Percentiles rank a stretch among this genome's conserved stretches.
Evolutionary conservation across 2,797 vertebrate species (phyloP).

Genomic region (Aldrovandia affinis): DNA sequence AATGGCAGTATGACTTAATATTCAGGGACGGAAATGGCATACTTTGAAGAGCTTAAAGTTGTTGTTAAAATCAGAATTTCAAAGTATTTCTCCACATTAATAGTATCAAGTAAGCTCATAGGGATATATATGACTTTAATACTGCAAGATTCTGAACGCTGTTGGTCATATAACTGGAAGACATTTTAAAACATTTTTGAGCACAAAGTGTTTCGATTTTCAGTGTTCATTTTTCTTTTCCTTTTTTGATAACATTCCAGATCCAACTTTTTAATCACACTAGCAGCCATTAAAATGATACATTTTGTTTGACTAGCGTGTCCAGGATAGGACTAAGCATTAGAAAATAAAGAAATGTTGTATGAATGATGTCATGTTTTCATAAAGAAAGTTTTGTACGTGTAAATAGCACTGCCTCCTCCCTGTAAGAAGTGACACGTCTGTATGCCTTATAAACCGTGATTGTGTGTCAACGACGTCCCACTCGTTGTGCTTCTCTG

Average conservation of each 20-base stretch:
- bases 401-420: constrained; percentile 30
- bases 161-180: constrained; percentile 28
- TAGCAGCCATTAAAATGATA: constrained; percentile 50
- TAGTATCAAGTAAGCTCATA: background rate
- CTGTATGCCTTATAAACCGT: constrained; percentile 29
- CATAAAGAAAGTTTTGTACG: constrained; percentile 8
- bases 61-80: background rate
- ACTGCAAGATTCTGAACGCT: constrained; percentile 15
- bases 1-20: background rate
- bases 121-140: background rate
- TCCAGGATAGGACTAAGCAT: constrained; percentile 60
- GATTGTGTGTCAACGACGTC: background rate
- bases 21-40: constrained; percentile 15
- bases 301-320: constrained; percentile 40
- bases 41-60: constrained; percentile 4
- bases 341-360: constrained; percentile 46
- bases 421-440: background rate
- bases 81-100: background rate
- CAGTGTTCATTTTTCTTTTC: constrained; percentile 38
- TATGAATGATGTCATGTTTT: constrained; percentile 29
- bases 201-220: constrained; percentile 31
- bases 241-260: constrained; percentile 43
- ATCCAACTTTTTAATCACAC: constrained; percentile 51
- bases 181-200: constrained; percentile 5
- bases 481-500: constrained; percentile 9